Percentiles rank a stretch among this genome's conserved stretches.
Conservation (phyloP, 2,113 vertebrate species). For the Poecile atricapillus region DNA sequence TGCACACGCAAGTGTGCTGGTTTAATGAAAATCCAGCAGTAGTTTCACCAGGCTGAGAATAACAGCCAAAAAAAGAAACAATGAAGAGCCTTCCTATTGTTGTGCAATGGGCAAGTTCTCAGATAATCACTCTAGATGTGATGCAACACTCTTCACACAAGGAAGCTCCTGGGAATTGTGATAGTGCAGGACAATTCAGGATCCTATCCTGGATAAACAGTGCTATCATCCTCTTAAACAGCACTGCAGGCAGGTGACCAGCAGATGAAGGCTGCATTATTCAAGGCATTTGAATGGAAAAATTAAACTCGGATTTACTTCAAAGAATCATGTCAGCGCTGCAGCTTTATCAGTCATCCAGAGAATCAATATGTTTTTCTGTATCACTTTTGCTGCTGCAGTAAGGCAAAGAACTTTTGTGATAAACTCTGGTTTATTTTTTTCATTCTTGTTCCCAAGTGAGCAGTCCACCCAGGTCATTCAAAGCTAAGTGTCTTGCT, state of each 20-base stretch:
- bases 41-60: slow-evolving; percentile 19
- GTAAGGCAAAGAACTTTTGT: slow-evolving; percentile 39
- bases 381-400: not conserved
- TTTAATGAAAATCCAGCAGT: slow-evolving; percentile 56
- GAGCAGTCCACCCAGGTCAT: slow-evolving; percentile 1
- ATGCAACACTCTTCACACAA: not conserved
- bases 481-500: slow-evolving; percentile 24
- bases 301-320: slow-evolving; percentile 47
- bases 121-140: slow-evolving; percentile 43
- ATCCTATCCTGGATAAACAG: not conserved
- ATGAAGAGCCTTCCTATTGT: slow-evolving; percentile 9
- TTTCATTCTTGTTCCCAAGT: slow-evolving; percentile 13
- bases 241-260: not conserved
- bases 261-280: not conserved
- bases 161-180: not conserved
- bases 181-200: not conserved
- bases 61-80: slow-evolving; percentile 20
- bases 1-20: not conserved
- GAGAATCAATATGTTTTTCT: slow-evolving; percentile 55
- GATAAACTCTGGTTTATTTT: slow-evolving; percentile 16
- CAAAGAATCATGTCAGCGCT: slow-evolving; percentile 12
- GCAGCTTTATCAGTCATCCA: slow-evolving; percentile 28
- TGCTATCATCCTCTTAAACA: slow-evolving; percentile 15
- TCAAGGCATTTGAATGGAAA: slow-evolving; percentile 51
- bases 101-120: slow-evolving; percentile 42